phyloP scores from a whole-genome alignment of 2,113 vertebrate genomes.

The Entomyzon cyanotis region DNA sequence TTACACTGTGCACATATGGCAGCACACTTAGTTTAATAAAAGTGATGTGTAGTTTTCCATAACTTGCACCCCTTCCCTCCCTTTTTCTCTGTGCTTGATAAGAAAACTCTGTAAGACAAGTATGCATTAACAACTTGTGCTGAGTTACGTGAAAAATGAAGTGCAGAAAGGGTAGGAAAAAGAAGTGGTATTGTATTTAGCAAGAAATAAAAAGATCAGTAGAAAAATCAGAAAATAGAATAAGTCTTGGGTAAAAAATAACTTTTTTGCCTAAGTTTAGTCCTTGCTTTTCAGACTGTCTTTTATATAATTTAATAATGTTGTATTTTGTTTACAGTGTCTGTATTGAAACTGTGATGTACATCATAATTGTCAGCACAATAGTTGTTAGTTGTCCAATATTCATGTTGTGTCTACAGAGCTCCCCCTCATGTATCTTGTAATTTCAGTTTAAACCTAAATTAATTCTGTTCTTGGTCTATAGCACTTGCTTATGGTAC shows the following conservation, averaged over 20 bases:
- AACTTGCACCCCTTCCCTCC: not conserved
- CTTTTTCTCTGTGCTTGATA: not conserved
- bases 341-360: not conserved
- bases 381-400: not conserved
- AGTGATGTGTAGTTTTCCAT: not conserved
- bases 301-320: not conserved
- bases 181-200: not conserved
- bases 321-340: not conserved
- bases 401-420: not conserved
- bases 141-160: not conserved
- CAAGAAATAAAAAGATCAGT: not conserved
- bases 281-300: not conserved
- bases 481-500: not conserved
- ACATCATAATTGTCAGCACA: not conserved
- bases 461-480: not conserved
- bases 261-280: not conserved
- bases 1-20: not conserved
- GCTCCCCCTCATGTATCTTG: not conserved
- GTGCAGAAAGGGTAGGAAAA: not conserved
- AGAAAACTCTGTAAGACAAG: not conserved
- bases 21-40: not conserved
- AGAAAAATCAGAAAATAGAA: not conserved
- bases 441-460: not conserved
- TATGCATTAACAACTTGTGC: not conserved
- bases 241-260: not conserved